Conservation (phyloP, 2,888 invertebrate species). For the Tupiocoris notatus region DNA sequence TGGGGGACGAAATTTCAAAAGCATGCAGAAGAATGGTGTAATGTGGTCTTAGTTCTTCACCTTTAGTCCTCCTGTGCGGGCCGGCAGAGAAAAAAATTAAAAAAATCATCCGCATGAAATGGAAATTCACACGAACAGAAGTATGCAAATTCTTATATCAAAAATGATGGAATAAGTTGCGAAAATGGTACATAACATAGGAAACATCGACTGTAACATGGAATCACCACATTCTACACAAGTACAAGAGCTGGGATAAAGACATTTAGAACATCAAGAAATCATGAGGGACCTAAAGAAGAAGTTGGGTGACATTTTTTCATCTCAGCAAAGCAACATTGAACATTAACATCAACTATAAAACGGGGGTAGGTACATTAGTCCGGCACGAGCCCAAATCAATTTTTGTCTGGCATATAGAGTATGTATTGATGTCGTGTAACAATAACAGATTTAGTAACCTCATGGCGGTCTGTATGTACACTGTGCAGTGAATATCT, state of each 20-base stretch:
- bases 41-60: conserved; percentile 48
- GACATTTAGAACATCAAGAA: neutral
- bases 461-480: too few relatives aligned
- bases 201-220: neutral
- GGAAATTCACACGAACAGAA: conserved; percentile 24
- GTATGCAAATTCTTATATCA: conserved; percentile 4
- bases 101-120: conserved; percentile 27
- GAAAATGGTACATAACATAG: neutral
- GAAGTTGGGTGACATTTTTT: neutral
- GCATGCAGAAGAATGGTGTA: neutral
- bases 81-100: conserved; percentile 48
- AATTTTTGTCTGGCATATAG: too few relatives aligned
- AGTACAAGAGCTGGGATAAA: too few relatives aligned
- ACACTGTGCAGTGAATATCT: too few relatives aligned
- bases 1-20: too few relatives aligned
- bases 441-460: too few relatives aligned
- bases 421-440: too few relatives aligned
- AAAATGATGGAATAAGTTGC: neutral
- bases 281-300: neutral
- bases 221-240: neutral
- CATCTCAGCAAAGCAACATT: neutral
- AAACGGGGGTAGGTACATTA: conserved; percentile 8
- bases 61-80: conserved; percentile 51
- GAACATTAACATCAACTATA: conserved; percentile 5
- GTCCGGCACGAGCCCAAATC: too few relatives aligned